These are phyloP conservation scores for Chaenodraco wilsoni DNA, from an alignment of 2,797 vertebrate genomes.

Conservation along the genomic window DNA sequence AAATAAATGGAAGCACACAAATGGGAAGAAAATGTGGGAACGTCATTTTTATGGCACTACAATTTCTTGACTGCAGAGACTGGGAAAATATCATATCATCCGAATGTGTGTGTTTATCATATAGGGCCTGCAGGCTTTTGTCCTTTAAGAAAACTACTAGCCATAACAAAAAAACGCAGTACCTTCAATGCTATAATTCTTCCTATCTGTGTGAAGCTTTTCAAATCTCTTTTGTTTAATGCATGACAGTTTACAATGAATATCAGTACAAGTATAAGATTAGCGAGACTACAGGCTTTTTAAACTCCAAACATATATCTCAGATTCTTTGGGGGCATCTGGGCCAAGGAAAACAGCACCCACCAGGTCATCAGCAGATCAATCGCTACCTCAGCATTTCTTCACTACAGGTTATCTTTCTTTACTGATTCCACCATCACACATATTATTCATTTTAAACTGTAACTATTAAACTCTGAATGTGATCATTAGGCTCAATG, in stretches of 20 bases:
- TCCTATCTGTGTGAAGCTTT: background rate
- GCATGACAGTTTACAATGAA: background rate
- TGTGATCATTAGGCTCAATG: background rate
- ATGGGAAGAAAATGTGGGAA: background rate
- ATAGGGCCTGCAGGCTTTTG: background rate
- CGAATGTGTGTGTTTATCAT: background rate
- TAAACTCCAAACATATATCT: constrained; percentile 22
- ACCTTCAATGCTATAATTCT: background rate
- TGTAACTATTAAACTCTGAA: background rate
- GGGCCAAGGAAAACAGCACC: background rate
- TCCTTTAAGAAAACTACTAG: background rate
- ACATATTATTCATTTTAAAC: background rate
- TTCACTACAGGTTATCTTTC: constrained; percentile 42
- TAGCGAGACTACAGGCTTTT: background rate
- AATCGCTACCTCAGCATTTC: constrained; percentile 18
- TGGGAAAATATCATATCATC: background rate
- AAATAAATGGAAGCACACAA: background rate
- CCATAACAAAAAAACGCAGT: background rate
- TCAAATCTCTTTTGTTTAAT: constrained; percentile 1
- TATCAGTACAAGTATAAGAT: background rate
- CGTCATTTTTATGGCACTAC: background rate
- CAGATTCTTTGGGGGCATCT: constrained; percentile 30
- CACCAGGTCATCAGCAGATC: constrained; percentile 10
- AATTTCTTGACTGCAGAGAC: background rate
- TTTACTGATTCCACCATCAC: background rate